Percentiles rank a stretch among this genome's conserved stretches.
Evolutionary conservation across 1,140 invertebrate species (phyloP).

Genomic region (Sitobion miscanthi): DNA sequence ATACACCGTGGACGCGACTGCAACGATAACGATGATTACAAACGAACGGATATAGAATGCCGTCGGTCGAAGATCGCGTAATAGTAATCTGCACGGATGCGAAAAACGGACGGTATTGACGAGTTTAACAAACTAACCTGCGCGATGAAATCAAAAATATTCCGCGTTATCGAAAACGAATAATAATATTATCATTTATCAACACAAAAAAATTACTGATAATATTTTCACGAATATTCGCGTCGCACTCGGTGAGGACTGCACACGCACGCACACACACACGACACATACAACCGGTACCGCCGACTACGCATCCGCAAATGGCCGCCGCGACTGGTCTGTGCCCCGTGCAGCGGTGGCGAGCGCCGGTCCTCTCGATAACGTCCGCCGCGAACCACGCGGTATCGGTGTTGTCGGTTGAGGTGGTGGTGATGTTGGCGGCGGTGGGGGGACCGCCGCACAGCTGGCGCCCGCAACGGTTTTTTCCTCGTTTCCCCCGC

Average conservation of each 20-base stretch:
- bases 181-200: neutral
- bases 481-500: constrained; percentile 22
- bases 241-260: constrained; percentile 16
- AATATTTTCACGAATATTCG: neutral
- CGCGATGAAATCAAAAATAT: neutral
- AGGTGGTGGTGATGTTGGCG: neutral
- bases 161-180: neutral
- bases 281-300: neutral
- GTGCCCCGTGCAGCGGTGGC: neutral
- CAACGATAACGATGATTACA: neutral
- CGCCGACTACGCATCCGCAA: constrained; percentile 48
- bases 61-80: neutral
- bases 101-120: neutral
- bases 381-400: constrained; percentile 20
- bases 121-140: neutral
- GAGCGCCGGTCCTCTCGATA: neutral
- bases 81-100: neutral
- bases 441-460: neutral
- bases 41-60: neutral
- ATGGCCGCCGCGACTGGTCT: constrained; percentile 48
- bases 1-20: neutral
- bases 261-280: neutral
- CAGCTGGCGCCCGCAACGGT: constrained; percentile 55
- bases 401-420: neutral
- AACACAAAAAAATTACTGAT: neutral